Evolutionary conservation across 2,888 invertebrate genomes (phyloP).

Genomic region (Luperina testacea): DNA sequence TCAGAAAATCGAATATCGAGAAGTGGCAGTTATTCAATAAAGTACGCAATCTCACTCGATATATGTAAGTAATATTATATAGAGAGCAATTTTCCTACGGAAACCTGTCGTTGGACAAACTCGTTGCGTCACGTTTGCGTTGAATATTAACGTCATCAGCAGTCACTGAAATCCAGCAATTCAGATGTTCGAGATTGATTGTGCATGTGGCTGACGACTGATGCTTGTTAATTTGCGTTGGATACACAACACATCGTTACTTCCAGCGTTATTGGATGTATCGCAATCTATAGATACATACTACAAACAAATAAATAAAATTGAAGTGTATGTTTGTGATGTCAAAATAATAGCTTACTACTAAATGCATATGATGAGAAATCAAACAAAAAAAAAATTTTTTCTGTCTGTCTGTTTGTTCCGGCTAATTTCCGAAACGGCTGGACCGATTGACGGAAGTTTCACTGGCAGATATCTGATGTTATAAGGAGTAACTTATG

Average conservation of each 20-base stretch:
- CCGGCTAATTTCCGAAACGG: no score
- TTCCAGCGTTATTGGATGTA: background rate
- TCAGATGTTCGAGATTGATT: constrained; percentile 38
- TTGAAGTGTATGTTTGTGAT: no score
- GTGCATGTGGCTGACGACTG: constrained; percentile 16
- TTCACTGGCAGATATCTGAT: no score
- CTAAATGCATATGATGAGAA: background rate
- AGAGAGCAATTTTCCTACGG: constrained; percentile 63
- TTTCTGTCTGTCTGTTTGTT: no score
- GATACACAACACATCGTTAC: constrained; percentile 6
- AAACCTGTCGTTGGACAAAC: constrained; percentile 64
- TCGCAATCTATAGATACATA: background rate
- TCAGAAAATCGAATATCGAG: constrained; percentile 54
- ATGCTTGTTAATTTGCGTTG: constrained; percentile 19
- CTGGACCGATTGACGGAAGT: no score
- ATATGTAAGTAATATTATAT: constrained; percentile 65
- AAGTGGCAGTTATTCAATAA: constrained; percentile 64
- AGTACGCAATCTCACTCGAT: constrained; percentile 59
- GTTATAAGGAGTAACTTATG: no score
- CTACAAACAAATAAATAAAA: background rate
- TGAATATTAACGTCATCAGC: constrained; percentile 61
- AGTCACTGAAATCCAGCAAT: constrained; percentile 40
- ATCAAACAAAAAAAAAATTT: no score
- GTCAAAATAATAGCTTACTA: background rate
- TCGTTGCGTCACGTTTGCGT: constrained; percentile 48